Base-by-base conservation (phyloP, 2,888 invertebrate genomes). In the Apodemia zela region DNA sequence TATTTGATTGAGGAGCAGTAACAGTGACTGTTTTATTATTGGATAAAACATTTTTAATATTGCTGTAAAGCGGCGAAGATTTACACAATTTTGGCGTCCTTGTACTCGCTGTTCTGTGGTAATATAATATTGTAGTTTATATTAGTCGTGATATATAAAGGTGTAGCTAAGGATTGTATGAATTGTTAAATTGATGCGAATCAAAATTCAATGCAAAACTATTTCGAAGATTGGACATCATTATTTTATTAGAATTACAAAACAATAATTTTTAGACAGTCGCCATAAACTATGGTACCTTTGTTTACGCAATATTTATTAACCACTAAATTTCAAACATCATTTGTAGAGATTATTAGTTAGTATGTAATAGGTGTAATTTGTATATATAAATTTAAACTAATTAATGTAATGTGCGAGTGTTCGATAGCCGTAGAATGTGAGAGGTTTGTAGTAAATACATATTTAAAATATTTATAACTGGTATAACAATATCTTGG, bases 371-470 rank as follows among this genome's bases (percentile, higher is more conserved):
- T 89, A 89, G 87, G 73, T 75, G 72, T 88, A 85, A 87, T 78
- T 81, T 91, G 91, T 91, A 91, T 90, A 91, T 91, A 89, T 89
- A 88, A 83, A 85, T 80, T 78, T 79, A 87, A 88, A 38, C 11
- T 38, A 38, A 87, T 86, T 80, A 84, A 85, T 86, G 85, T 88
- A 85, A 87, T 81, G 91, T 91, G 90, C 81, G 91, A 85, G 90
- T 91, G 90, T 89, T 90, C 82, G 85, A 89, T 91, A 91, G 89
- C 75, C 82, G 90, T 91, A 90, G 91, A 79, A 81, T 81, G 87
- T 89, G 86, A 82, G 82, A 81, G 75, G 82, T 77, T 83, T 76
- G 87, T 88, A 86, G 89, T 74, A 72, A 79, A 72, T 72, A 78
- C 73, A 76, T 79, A 79, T 65, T 63, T 54, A 54, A 68, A 69